A percentile compares a stretch with the other conserved stretches of the same genome.
Evolutionary conservation across 2,113 vertebrate species (phyloP).

Genomic region (Euleptes europaea): DNA sequence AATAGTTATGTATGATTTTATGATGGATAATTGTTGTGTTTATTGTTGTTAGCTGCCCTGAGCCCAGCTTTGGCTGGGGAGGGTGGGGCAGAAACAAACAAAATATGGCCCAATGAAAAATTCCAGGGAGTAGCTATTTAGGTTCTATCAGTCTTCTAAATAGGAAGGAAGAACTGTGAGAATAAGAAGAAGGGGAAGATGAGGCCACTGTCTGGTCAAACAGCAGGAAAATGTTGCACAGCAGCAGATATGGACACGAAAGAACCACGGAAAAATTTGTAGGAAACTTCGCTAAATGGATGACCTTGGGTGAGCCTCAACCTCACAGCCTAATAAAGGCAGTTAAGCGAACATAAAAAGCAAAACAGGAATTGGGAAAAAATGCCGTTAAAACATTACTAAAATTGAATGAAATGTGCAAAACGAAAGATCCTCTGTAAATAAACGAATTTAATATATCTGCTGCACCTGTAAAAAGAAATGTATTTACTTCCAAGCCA

Average conservation of each 20-base stretch:
- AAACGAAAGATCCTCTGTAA: conserved; percentile 15
- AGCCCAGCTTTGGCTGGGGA: too few relatives aligned
- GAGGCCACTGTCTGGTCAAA: not conserved
- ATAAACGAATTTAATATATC: conserved; percentile 14
- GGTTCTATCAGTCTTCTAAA: not conserved
- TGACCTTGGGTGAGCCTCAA: not conserved
- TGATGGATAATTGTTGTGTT: too few relatives aligned
- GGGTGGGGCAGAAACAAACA: too few relatives aligned
- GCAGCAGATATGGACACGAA: not conserved
- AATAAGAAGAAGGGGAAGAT: not conserved
- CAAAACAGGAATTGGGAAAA: not conserved
- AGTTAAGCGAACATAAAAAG: not conserved
- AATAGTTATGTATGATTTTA: too few relatives aligned
- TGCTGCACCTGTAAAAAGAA: conserved; percentile 64
- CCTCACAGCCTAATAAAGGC: not conserved
- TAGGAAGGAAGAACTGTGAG: conserved; percentile 32
- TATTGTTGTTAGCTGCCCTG: too few relatives aligned
- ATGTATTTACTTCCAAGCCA: conserved; percentile 3
- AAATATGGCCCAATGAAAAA: not conserved
- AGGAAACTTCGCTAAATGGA: not conserved
- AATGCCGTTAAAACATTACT: not conserved
- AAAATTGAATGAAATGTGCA: not conserved
- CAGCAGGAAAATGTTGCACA: not conserved
- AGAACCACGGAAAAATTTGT: not conserved
- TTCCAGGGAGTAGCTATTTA: not conserved